These are phyloP conservation scores for Enteromius unitaeniatus DNA, from an alignment of 2,797 vertebrate species.

Conservation along the genomic window DNA sequence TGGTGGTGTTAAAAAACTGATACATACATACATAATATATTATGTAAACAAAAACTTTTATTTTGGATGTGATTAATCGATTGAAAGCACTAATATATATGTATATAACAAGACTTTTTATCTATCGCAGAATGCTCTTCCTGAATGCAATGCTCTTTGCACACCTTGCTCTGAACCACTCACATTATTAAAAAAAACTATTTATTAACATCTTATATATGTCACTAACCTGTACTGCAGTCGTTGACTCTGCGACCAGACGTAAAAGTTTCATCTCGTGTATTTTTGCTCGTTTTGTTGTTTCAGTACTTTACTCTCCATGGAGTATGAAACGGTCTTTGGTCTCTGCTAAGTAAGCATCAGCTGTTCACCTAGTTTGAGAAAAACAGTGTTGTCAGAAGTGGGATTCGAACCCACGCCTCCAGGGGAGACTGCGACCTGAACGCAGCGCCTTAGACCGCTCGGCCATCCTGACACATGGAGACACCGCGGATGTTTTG, in stretches of 20 bases:
- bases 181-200: not conserved
- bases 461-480: constrained; percentile 48
- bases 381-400: constrained; percentile 18
- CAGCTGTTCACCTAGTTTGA: not conserved
- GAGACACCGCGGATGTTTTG: not conserved
- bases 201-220: not conserved
- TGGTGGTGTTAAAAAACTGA: no score
- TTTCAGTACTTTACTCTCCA: not conserved
- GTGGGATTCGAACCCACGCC: constrained; percentile 61
- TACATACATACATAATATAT: no score
- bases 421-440: constrained; percentile 63
- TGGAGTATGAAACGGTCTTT: not conserved
- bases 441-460: constrained; percentile 50
- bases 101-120: not conserved
- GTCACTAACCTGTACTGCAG: not conserved
- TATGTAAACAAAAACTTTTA: no score
- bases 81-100: no score
- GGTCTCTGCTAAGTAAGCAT: no score
- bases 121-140: not conserved
- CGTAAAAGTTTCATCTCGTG: no score
- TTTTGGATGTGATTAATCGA: no score
- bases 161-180: not conserved
- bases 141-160: no score
- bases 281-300: not conserved
- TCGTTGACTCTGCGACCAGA: not conserved